Evolutionary conservation across 2,113 vertebrate species (phyloP).

Genomic region (cattle (Bos taurus)): DNA sequence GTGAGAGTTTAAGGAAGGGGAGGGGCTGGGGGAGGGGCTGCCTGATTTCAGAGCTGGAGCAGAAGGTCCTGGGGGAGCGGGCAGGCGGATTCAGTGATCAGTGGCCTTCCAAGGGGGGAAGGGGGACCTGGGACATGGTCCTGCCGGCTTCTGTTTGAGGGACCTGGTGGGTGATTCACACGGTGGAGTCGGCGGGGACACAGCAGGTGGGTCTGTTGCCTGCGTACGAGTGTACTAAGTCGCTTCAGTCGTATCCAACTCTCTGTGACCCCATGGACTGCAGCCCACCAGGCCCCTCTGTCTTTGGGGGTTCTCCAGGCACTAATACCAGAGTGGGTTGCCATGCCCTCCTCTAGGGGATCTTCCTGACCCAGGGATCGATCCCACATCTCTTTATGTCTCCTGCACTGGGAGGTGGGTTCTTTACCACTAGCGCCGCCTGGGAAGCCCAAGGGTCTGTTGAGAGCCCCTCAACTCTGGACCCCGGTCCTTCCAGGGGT

Average conservation of each 20-base stretch:
- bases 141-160: neutral
- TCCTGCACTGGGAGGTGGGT: neutral
- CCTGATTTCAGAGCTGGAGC: neutral
- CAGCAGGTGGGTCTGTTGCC: neutral
- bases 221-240: neutral
- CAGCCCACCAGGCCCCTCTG: neutral
- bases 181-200: neutral
- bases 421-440: neutral
- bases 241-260: accelerated
- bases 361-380: neutral
- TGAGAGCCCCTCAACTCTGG: neutral
- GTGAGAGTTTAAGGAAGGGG: neutral
- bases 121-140: neutral
- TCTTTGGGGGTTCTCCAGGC: neutral
- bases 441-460: neutral
- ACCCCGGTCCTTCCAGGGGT: neutral
- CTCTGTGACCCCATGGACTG: neutral
- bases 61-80: neutral
- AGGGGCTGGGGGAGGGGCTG: accelerated
- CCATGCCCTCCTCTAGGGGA: neutral
- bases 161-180: accelerated
- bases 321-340: neutral
- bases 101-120: neutral
- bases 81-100: accelerated
- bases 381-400: neutral